Conservation (phyloP, 30 jellyfish, hydroid and myxozoan species). For the Aurelia sp. region DNA sequence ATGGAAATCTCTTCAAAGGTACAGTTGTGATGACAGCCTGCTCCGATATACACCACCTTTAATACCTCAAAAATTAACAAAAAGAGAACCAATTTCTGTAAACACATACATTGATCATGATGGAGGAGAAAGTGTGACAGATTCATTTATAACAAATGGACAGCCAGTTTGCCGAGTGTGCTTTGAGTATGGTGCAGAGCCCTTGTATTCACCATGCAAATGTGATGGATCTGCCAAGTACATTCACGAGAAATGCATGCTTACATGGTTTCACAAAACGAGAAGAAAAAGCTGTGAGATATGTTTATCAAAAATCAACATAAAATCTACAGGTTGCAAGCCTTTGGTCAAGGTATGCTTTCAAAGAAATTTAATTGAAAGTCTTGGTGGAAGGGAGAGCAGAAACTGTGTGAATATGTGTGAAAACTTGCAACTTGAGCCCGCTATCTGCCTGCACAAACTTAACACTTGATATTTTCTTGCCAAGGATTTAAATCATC, state of each 20-base stretch:
- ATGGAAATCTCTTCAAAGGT: background rate
- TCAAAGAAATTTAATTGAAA: background rate
- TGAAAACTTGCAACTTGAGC: too few relatives aligned
- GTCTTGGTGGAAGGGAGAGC: too few relatives aligned
- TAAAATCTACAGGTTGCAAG: slow-evolving; percentile 32
- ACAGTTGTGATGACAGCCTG: slow-evolving; percentile 10
- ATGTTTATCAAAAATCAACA: slow-evolving; percentile 33
- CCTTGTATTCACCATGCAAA: slow-evolving; percentile 14
- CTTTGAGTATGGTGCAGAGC: slow-evolving; percentile 15
- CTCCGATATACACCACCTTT: too few relatives aligned
- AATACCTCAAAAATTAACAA: too few relatives aligned
- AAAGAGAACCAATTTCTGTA: too few relatives aligned
- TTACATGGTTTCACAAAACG: slow-evolving; percentile 34
- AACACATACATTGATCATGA: background rate
- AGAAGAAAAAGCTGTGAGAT: slow-evolving; percentile 43
- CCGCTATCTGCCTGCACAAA: too few relatives aligned
- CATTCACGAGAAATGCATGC: slow-evolving; percentile 22
- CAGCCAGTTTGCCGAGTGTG: slow-evolving; percentile 38
- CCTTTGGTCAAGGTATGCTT: slow-evolving; percentile 25
- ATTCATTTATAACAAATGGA: slow-evolving; percentile 11
- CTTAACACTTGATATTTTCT: too few relatives aligned
- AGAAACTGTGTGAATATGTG: too few relatives aligned
- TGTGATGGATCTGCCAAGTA: slow-evolving; percentile 41
- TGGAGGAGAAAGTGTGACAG: slow-evolving; percentile 15
- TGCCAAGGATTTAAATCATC: too few relatives aligned